Base-by-base conservation (phyloP, 2,797 vertebrate species). In the Platyrinchus mystaceus region DNA sequence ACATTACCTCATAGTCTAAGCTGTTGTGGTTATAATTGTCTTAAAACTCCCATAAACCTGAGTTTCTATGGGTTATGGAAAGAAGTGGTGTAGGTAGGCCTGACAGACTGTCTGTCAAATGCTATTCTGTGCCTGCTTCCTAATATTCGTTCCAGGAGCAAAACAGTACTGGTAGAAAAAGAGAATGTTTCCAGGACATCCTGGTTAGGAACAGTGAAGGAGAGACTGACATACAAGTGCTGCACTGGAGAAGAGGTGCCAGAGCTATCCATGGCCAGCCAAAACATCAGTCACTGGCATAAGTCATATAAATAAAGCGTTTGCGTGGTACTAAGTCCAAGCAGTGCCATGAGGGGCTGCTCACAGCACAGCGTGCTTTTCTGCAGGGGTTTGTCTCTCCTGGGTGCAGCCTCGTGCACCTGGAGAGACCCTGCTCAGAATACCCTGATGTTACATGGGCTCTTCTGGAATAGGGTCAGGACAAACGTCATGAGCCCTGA, bases 261-360 rank as follows among this genome's bases (percentile, higher is more conserved):
- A 24, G 77, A 60, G 36, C 41, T n/a, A 1, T 44, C 53, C 22
- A 1, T 2, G 19, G 53, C 37, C 77, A 68, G 41, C 18, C 46
- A 27, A 32, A 56, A 44, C 4, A 1, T 13, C 43, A 15, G 27
- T 23, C 41, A 7, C 1, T 1, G 9, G 24, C 41, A 34, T 19
- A 71, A 44, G 11, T 30, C 27, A 17, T 0, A 10, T 12, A 4
- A 53, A 37, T 15, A 3, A 44, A 37, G 12, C 0, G 0, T 56
- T 73, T 47, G 50, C 8, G 4, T 6, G 34, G 26, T 13, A 0
- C 0, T 0, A 52, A 43, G 20, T n/a, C 41, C 36, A 30, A 9
- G 46, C 70, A 21, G 53, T 13, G 49, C n/a, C 1, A 3, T 1
- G 19, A 49, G 26, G 34, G 23, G 28, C 39, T 77, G 70, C 66